Conservation (phyloP, 2,888 invertebrate species). For the Phaedon cochleariae region DNA sequence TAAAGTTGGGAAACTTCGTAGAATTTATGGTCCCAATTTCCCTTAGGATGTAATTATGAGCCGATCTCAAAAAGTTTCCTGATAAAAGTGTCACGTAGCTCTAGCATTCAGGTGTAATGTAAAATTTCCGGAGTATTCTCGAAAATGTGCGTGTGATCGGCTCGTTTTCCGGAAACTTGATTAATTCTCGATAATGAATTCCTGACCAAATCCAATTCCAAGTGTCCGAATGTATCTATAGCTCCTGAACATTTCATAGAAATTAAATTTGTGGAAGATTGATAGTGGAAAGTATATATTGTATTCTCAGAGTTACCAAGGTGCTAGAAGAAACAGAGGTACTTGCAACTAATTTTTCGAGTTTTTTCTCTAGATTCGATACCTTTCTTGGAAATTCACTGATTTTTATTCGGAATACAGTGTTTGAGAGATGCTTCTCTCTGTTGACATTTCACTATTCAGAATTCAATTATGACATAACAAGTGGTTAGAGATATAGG, state of each 20-base stretch:
- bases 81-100: constrained; percentile 44
- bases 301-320: too few species aligned
- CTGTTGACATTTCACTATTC: too few species aligned
- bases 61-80: constrained; percentile 45
- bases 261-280: neutral
- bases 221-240: neutral
- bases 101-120: constrained; percentile 29
- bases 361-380: too few species aligned
- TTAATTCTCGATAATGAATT: neutral
- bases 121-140: constrained; percentile 9
- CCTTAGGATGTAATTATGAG: constrained; percentile 47
- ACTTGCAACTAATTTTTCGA: too few species aligned
- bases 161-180: neutral
- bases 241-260: too few species aligned
- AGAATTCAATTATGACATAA: too few species aligned
- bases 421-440: too few species aligned
- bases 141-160: neutral
- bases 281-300: too few species aligned
- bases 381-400: too few species aligned
- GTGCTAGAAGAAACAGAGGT: too few species aligned
- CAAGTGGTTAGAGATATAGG: too few species aligned
- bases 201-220: neutral
- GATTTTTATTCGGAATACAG: too few species aligned
- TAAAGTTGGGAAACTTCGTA: constrained; percentile 36
- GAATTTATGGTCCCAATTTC: constrained; percentile 51